Evolutionary conservation across 2,113 vertebrate genomes (phyloP).

Genomic region (Cettia cetti): DNA sequence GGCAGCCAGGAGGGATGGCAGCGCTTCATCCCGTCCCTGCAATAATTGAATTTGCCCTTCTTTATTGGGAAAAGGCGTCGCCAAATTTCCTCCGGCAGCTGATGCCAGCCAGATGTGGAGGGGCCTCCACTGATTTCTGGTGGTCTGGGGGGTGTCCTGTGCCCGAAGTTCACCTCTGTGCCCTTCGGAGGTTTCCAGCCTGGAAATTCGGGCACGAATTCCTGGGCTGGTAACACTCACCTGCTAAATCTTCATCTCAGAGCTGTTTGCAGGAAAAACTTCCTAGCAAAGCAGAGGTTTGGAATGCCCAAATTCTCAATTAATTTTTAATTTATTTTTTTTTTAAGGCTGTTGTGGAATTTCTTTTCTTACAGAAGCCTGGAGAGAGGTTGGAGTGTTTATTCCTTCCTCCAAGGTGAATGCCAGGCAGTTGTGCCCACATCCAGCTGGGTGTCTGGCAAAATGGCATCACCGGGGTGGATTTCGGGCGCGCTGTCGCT

Average conservation of each 20-base stretch:
- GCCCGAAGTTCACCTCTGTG: neutral
- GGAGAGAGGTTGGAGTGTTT: neutral
- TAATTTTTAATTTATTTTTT: neutral
- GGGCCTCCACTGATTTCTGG: neutral
- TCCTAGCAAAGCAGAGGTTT: neutral
- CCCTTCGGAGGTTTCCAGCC: neutral
- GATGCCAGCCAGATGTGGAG: neutral
- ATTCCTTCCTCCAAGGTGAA: neutral
- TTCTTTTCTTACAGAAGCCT: neutral
- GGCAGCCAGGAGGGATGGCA: neutral
- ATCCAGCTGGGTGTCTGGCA: too few relatives aligned
- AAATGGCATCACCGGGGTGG: too few relatives aligned
- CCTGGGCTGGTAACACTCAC: neutral
- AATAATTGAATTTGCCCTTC: neutral
- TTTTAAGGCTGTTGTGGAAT: neutral
- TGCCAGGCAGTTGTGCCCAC: accelerated
- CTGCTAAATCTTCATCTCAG: neutral
- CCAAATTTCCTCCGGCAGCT: neutral
- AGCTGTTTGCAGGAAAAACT: neutral
- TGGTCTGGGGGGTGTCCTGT: neutral
- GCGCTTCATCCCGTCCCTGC: too few relatives aligned
- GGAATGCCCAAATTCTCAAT: neutral
- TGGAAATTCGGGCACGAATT: neutral
- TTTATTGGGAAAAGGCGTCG: neutral
- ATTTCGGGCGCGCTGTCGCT: accelerated